A percentile compares a stretch with the other conserved stretches of the same genome.
These are phyloP conservation scores for Spodoptera littoralis DNA, from an alignment of 2,888 invertebrate species.

Conservation along the genomic window DNA sequence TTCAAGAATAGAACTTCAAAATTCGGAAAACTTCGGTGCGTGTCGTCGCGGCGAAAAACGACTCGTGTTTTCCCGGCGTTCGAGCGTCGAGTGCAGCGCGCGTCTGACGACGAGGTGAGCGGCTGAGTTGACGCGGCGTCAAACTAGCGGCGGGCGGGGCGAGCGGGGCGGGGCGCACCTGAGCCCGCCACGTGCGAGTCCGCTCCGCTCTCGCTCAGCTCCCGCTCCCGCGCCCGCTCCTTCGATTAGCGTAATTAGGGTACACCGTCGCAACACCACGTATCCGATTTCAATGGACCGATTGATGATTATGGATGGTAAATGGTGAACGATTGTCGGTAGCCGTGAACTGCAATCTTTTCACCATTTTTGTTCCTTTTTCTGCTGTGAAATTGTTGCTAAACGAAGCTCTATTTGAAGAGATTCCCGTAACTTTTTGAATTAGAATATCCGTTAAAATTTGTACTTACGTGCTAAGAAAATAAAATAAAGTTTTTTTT, in stretches of 20 bases:
- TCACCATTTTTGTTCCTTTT: constrained; percentile 52
- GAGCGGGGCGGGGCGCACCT: constrained; percentile 86
- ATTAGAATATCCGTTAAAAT: background rate
- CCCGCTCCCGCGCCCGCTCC: constrained; percentile 61
- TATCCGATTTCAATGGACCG: constrained; percentile 79
- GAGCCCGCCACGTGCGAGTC: constrained; percentile 78
- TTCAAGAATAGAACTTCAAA: constrained; percentile 68
- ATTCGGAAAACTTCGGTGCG: constrained; percentile 80
- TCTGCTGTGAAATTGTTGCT: constrained; percentile 53
- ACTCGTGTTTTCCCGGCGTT: constrained; percentile 87
- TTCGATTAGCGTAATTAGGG: constrained; percentile 75
- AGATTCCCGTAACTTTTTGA: constrained; percentile 7
- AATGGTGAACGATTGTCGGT: constrained; percentile 69
- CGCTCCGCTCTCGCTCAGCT: constrained; percentile 69
- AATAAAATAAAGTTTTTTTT: too few species aligned
- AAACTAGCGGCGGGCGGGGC: constrained; percentile 71
- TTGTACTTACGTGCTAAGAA: too few species aligned
- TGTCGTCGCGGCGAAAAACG: constrained; percentile 83
- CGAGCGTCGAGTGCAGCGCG: constrained; percentile 87
- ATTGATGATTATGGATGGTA: constrained; percentile 75
- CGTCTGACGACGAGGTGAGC: constrained; percentile 82
- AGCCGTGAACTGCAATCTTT: constrained; percentile 63
- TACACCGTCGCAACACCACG: constrained; percentile 70
- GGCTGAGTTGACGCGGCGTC: constrained; percentile 76
- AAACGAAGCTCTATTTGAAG: constrained; percentile 14